A percentile compares a stretch with the other conserved stretches of the same genome.
phyloP scores from a whole-genome alignment of 2,797 vertebrate genomes.

The Heliangelus exortis region DNA sequence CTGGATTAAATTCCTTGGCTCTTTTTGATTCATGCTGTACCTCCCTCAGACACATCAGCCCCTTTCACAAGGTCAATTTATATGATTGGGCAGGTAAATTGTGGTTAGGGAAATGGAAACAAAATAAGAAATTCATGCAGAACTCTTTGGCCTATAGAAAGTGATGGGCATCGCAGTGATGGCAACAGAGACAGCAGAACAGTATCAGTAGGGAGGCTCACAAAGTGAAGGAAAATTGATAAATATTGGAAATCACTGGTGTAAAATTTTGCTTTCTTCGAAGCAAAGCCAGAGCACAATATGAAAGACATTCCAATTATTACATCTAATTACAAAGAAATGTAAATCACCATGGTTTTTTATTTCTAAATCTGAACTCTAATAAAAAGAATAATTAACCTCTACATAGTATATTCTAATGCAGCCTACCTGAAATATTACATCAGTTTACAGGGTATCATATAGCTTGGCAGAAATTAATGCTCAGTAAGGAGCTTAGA shows the following conservation, averaged over 20 bases:
- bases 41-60: background rate
- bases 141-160: background rate
- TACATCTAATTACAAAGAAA: background rate
- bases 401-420: background rate
- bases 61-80: background rate
- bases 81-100: background rate
- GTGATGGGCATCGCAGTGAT: background rate
- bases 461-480: background rate
- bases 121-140: background rate
- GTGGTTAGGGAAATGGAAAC: background rate
- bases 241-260: background rate
- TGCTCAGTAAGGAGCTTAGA: background rate
- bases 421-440: background rate
- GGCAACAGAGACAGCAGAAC: background rate
- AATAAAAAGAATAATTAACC: conserved; percentile 40
- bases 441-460: background rate
- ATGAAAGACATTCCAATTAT: background rate
- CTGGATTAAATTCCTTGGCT: background rate
- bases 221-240: background rate
- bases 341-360: background rate
- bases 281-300: background rate
- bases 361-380: background rate
- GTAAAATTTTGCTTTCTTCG: background rate
- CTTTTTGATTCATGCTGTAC: background rate
- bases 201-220: background rate